phyloP scores from a whole-genome alignment of 2,113 vertebrate genomes.

The Calidris pugnax region DNA sequence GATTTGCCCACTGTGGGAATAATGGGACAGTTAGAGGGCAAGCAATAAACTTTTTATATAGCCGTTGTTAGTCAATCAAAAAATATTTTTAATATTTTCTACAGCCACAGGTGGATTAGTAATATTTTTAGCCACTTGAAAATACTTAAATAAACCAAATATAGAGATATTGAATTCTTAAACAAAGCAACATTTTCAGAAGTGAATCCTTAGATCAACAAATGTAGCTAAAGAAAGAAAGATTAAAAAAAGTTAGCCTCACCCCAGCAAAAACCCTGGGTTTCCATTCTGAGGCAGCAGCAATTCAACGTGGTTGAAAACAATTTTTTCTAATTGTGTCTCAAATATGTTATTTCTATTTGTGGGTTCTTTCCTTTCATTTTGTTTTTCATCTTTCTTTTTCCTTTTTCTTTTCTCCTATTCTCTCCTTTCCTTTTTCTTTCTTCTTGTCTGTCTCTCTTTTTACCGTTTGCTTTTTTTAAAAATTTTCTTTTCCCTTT shows the following conservation, averaged over 20 bases:
- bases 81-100: not conserved
- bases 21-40: not conserved
- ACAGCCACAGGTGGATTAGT: not conserved
- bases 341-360: not conserved
- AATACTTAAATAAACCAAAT: not conserved
- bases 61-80: not conserved
- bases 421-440: not conserved
- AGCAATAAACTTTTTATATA: not conserved
- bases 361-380: fast-evolving
- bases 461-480: fast-evolving
- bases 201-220: not conserved
- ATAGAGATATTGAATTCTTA: not conserved
- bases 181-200: not conserved
- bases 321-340: fast-evolving
- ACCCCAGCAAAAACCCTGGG: fast-evolving
- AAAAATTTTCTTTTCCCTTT: fast-evolving
- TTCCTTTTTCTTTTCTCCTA: not conserved
- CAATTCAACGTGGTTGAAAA: not conserved
- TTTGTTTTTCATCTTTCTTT: not conserved
- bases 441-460: too few species aligned
- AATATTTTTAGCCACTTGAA: not conserved
- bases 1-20: not conserved
- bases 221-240: not conserved
- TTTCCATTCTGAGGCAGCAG: not conserved
- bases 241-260: fast-evolving